phyloP scores from a whole-genome alignment of 2,113 vertebrate genomes.

The Heterotis niloticus region DNA sequence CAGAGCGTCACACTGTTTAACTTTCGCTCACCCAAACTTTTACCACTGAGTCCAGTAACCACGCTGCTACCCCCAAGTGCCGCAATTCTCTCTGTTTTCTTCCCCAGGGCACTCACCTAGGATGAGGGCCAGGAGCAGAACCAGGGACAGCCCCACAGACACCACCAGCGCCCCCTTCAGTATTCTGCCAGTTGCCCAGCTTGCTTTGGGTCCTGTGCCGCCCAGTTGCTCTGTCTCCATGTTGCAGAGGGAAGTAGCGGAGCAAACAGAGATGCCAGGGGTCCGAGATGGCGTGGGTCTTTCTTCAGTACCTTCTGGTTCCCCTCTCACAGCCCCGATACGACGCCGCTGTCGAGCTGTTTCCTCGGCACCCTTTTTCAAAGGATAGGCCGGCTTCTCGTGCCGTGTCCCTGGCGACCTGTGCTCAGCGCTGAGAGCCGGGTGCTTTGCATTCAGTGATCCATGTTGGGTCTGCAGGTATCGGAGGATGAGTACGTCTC shows the following conservation, averaged over 20 bases:
- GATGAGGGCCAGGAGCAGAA: slow-evolving; percentile 60
- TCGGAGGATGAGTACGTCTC: background rate
- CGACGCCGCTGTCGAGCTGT: too few species aligned
- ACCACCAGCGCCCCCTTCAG: slow-evolving; percentile 56
- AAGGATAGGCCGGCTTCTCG: too few species aligned
- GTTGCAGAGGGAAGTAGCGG: background rate
- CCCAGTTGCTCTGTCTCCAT: slow-evolving; percentile 68
- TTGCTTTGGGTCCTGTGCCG: slow-evolving; percentile 34
- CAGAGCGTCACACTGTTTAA: background rate
- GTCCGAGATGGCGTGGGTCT: too few species aligned
- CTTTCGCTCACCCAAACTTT: too few species aligned
- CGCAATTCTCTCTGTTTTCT: too few species aligned
- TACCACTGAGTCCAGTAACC: too few species aligned
- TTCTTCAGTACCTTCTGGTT: too few species aligned
- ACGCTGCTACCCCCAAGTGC: background rate
- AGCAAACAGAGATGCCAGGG: background rate
- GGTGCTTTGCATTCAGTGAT: background rate
- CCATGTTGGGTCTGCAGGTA: background rate
- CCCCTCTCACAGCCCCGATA: too few species aligned
- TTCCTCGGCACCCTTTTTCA: background rate
- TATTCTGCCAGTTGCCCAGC: slow-evolving; percentile 49
- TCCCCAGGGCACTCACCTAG: slow-evolving; percentile 62
- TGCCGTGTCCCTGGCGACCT: background rate
- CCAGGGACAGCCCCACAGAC: slow-evolving; percentile 58
- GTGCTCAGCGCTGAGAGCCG: background rate